Base-by-base conservation (phyloP, 1,140 invertebrate species). In the Orius laevigatus region DNA sequence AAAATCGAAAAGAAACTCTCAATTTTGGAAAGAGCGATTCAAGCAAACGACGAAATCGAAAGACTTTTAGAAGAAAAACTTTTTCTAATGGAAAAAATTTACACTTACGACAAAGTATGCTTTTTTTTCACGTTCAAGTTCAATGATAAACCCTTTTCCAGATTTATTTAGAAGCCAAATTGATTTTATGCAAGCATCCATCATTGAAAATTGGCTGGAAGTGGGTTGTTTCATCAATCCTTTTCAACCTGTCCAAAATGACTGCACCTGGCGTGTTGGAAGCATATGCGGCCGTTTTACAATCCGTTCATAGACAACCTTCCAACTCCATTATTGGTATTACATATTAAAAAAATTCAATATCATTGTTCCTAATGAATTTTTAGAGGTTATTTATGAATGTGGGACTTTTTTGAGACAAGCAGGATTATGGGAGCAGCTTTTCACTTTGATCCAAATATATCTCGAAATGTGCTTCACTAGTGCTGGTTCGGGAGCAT, bases 321-420 rank as follows among this genome's bases (percentile, higher is more conserved):
- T 25, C 25, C 25, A 25, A 25, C 25, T 25, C 25, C 3, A 25
- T 25, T 25, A 25, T 25, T 25, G 25, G 25, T 25, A n/a, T n/a
- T n/a, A n/a, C n/a, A n/a, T n/a, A n/a, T n/a, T n/a, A n/a, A 40
- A 14, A 9, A 9, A 14, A 40, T 8, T 40, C 6, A 40, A 15
- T 10, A 12, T 40, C 5, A 9, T 10, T 40, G 16, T 9, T 9
- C 6, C 16, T 14, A 14, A 8, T 40, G 5, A 40, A 9, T 40
- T 55, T 57, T 35, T 53, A 68, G 63, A 63, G 52, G 58, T 78
- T 49, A 62, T 78, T 19, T 70, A 72, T 53, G 69, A 73, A 48
- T 76, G 71, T 55, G 65, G 74, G 5, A 62, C 73, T 15, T 79
- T 79, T 58, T 56, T 81, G n/a, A 69, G 75, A 20, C 77, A 81